phyloP scores from a whole-genome alignment of 2,888 invertebrate genomes.

The Calameuta pallipes region DNA sequence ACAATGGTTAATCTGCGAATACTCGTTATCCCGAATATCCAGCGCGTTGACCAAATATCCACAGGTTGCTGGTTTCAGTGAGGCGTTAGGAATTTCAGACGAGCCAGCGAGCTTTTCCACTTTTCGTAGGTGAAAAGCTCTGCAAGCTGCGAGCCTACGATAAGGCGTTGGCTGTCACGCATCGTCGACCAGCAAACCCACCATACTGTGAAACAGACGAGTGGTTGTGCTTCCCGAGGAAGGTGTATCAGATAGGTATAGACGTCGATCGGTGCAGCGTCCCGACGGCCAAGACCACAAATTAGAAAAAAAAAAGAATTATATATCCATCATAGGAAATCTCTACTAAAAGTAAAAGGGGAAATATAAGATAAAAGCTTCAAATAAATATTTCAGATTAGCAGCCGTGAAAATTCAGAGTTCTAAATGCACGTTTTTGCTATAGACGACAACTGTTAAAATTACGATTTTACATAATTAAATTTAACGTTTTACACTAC shows the following conservation, averaged over 20 bases:
- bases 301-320: neutral
- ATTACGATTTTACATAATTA: neutral
- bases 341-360: neutral
- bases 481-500: neutral
- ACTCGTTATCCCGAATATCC: neutral
- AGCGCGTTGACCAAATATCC: neutral
- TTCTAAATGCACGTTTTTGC: neutral
- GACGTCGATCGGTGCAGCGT: neutral
- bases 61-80: neutral
- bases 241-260: neutral
- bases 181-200: slow-evolving; percentile 28
- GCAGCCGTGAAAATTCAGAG: neutral
- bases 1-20: neutral
- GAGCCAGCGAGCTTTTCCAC: neutral
- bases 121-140: slow-evolving; percentile 12
- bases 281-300: neutral
- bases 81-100: neutral
- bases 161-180: slow-evolving; percentile 35
- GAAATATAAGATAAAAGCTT: neutral
- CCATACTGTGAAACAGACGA: neutral
- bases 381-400: neutral
- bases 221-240: neutral
- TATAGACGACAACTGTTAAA: neutral
- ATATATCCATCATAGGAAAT: neutral
- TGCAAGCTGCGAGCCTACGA: slow-evolving; percentile 33